Conservation (phyloP, 2,113 vertebrate genomes). For the Marmota monax region DNA sequence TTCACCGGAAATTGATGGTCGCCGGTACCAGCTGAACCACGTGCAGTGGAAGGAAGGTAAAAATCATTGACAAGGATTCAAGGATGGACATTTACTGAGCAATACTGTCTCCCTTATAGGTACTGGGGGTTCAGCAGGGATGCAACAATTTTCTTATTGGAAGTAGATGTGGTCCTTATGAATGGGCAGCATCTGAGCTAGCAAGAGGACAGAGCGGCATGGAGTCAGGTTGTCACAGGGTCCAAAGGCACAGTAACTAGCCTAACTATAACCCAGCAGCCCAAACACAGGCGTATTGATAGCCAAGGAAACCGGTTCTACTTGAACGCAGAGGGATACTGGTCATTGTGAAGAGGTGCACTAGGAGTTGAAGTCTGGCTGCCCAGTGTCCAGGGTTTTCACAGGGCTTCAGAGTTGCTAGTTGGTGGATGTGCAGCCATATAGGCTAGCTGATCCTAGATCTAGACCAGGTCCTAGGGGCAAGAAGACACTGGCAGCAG, state of each 20-base stretch:
- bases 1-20: neutral
- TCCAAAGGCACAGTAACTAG: neutral
- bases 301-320: neutral
- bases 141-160: neutral
- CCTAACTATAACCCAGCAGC: neutral
- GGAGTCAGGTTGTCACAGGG: neutral
- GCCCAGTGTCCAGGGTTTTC: neutral
- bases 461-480: neutral
- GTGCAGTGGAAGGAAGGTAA: neutral
- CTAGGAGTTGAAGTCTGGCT: neutral
- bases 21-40: neutral
- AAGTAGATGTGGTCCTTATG: neutral
- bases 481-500: neutral
- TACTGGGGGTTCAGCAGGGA: neutral
- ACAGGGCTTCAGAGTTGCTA: too few relatives aligned
- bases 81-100: too few relatives aligned
- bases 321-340: neutral
- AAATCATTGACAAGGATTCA: neutral
- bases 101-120: neutral
- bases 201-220: accelerated
- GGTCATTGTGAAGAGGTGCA: neutral
- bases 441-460: neutral
- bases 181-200: neutral
- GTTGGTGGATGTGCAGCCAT: too few relatives aligned
- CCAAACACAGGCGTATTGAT: neutral